phyloP scores from a whole-genome alignment of 2,797 vertebrate genomes.

The Smutsia gigantea region DNA sequence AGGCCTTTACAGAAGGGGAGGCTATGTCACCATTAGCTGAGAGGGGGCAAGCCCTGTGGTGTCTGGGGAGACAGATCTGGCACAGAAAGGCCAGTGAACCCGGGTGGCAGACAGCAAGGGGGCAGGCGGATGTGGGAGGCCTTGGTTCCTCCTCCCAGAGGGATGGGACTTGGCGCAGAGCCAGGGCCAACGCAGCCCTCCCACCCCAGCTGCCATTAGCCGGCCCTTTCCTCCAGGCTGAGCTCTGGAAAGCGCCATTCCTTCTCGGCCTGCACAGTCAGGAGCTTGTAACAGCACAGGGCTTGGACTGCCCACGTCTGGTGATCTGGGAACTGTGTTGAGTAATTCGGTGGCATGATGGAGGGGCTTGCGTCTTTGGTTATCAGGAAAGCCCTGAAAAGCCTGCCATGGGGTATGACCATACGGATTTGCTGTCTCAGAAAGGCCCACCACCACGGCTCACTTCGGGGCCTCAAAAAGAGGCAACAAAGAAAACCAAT shows the following conservation, averaged over 20 bases:
- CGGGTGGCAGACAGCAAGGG: not conserved
- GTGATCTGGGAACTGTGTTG: not conserved
- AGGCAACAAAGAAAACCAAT: not conserved
- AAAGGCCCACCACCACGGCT: fast-evolving
- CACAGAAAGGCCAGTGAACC: not conserved
- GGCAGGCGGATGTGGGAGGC: not conserved
- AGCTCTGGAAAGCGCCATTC: not conserved
- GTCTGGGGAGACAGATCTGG: not conserved
- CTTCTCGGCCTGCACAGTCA: not conserved
- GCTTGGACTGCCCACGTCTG: fast-evolving
- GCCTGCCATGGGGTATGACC: not conserved
- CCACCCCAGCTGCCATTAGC: not conserved
- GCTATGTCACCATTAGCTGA: not conserved
- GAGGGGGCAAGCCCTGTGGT: not conserved
- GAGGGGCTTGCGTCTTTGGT: not conserved
- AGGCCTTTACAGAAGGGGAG: not conserved
- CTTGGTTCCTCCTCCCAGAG: not conserved
- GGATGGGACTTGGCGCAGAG: not conserved
- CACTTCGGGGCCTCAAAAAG: not conserved
- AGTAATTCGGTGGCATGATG: fast-evolving
- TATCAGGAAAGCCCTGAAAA: too few species aligned
- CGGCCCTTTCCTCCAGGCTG: not conserved
- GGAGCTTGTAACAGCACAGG: not conserved
- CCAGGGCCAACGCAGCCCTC: not conserved
- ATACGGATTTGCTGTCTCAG: not conserved